Evolutionary conservation across 2,113 vertebrate genomes (phyloP).

Genomic region (Brachyhypopomus occidentalis): DNA sequence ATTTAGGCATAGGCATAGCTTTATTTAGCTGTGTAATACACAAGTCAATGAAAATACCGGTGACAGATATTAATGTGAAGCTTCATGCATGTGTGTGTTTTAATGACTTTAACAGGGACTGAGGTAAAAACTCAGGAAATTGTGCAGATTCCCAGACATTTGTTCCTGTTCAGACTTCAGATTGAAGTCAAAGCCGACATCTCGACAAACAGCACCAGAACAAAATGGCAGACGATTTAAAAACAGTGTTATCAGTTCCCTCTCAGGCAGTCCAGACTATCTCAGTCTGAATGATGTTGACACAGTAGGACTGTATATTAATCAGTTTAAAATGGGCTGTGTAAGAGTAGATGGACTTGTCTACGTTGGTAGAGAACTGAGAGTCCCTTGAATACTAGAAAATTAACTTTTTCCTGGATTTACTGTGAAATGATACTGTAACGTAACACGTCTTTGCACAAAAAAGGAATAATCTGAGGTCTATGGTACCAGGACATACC

Average conservation of each 20-base stretch:
- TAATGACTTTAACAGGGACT: conserved; percentile 49
- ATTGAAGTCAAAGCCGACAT: conserved; percentile 12
- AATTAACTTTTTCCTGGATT: no score
- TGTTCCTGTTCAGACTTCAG: conserved; percentile 11
- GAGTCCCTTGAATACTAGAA: no score
- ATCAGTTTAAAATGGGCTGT: not conserved
- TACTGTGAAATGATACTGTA: no score
- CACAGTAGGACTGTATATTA: not conserved
- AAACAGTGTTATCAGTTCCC: not conserved
- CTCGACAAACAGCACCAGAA: conserved; percentile 37
- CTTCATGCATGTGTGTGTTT: no score
- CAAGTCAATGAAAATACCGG: no score
- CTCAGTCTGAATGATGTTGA: not conserved
- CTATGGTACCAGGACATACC: no score
- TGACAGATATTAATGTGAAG: no score
- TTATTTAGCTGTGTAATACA: no score
- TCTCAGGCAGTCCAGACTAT: not conserved
- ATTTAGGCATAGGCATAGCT: no score
- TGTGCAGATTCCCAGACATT: conserved; percentile 18
- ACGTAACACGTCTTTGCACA: no score
- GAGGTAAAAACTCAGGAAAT: conserved; percentile 16
- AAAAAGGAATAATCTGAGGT: no score
- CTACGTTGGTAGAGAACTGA: not conserved
- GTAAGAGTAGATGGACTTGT: not conserved
- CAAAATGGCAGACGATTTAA: not conserved